Evolutionary conservation across 2,888 invertebrate genomes (phyloP), one percentile per base, ranked within the genome.

Genomic region (Amphimallon solstitiale): DNA sequence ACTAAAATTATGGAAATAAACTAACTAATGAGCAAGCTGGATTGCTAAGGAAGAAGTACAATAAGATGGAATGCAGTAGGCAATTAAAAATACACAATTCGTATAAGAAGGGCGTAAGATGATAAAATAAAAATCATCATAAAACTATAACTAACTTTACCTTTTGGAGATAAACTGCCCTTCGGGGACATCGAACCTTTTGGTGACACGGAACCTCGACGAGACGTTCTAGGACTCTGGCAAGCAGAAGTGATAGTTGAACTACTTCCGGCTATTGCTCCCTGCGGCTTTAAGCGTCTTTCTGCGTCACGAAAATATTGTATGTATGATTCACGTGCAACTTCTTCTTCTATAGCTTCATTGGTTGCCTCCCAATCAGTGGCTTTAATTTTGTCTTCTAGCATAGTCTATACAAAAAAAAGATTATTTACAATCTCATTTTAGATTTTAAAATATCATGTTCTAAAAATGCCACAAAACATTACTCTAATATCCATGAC

Each of bases 281-380:
- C 81, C 68, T 81, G 77, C 19, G 78, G 79, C 72, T 82, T 81
- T 21, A 81, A 70, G 48, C 83, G 79, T 61, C 79, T 77, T 68
- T 82, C 81, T 5, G 79, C 78, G 70, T 82, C 82, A 19, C 81
- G 76, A 62, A 80, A 81, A 75, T 80, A 94, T 78, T 93, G 92
- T 51, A 93, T 85, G 81, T 93, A 94, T 40, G 92, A 93, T 81
- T 94, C 93, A 12, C 93, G 84, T 3, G 94, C 93, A 7, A 93
- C 92, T 83, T 94, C 93, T 78, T 94, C 93, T 77, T 93, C 92
- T 63, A 95, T 90, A n/a, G 92, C 92, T 80, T 94, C 93, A 78
- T 93, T 93, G 0, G 95, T 95, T 6, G 94, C 92, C 80, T 95
- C 94, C 93, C 93, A 94, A 81, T 95, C 95, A 4, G 94, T 94